These are phyloP conservation scores for Sebastes taczanowskii DNA, from an alignment of 2,797 vertebrate species.

Conservation along the genomic window DNA sequence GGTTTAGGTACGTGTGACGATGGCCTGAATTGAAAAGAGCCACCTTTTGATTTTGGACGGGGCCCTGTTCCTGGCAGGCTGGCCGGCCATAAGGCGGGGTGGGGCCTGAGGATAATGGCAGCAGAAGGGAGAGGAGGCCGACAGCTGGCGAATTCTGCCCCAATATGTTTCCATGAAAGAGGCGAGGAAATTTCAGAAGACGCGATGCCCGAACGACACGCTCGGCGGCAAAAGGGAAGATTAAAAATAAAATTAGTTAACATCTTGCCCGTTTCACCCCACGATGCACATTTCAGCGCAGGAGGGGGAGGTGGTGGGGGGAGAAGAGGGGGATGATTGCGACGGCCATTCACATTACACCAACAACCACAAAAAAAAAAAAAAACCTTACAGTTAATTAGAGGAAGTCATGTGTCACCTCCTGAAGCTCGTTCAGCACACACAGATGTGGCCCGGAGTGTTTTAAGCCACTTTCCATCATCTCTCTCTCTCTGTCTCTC, in stretches of 20 bases:
- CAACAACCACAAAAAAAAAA: slow-evolving; percentile 19
- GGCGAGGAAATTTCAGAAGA: slow-evolving; percentile 98
- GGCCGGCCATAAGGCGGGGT: slow-evolving; percentile 97
- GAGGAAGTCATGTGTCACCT: slow-evolving; percentile 78
- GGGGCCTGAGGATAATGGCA: slow-evolving; percentile 95
- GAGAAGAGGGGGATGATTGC: slow-evolving; percentile 24
- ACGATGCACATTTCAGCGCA: slow-evolving; percentile 83
- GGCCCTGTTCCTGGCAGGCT: slow-evolving; percentile 84
- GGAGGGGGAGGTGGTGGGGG: not conserved
- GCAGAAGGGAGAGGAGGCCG: slow-evolving; percentile 98
- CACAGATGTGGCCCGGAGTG: slow-evolving; percentile 84
- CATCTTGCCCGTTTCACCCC: slow-evolving; percentile 89
- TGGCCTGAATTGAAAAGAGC: slow-evolving; percentile 78
- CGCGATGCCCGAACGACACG: slow-evolving; percentile 90
- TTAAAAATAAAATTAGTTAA: slow-evolving; percentile 95
- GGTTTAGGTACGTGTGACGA: slow-evolving; percentile 45
- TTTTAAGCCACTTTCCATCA: slow-evolving; percentile 68
- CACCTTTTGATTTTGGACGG: slow-evolving; percentile 82
- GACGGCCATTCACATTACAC: slow-evolving; percentile 61
- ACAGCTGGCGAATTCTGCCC: slow-evolving; percentile 99
- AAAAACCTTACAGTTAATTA: slow-evolving; percentile 78
- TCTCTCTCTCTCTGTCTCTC: slow-evolving; percentile 21
- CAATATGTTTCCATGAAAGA: slow-evolving; percentile 99
- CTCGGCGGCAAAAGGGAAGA: slow-evolving; percentile 90
- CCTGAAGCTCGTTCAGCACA: slow-evolving; percentile 74